Percentiles rank a stretch among this genome's conserved stretches.
Conservation (phyloP, 2,113 vertebrate species). For the Piaya cayana region DNA sequence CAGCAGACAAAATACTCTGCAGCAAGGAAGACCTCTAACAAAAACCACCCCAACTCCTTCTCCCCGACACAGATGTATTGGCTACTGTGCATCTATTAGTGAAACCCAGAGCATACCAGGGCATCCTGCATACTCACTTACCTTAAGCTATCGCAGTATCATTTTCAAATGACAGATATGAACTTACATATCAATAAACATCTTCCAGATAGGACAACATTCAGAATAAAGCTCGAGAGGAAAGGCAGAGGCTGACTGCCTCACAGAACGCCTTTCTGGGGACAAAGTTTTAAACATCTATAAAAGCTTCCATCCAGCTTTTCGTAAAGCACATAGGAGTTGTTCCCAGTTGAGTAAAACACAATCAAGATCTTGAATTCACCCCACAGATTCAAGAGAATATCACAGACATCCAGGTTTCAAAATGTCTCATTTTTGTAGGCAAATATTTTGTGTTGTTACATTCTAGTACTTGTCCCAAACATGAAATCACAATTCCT, state of each 20-base stretch:
- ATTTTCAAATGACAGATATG: not conserved
- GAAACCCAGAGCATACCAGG: not conserved
- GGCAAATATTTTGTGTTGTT: not conserved
- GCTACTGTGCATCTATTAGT: not conserved
- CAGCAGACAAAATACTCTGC: not conserved
- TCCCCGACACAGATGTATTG: fast-evolving
- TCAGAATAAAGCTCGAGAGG: not conserved
- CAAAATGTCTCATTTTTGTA: not conserved
- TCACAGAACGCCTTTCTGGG: not conserved
- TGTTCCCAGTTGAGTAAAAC: not conserved
- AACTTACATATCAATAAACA: not conserved
- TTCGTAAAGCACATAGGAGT: not conserved
- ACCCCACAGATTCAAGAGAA: not conserved
- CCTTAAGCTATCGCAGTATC: not conserved
- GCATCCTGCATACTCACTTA: not conserved
- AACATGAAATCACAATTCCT: not conserved
- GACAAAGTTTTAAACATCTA: not conserved
- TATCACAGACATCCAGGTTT: not conserved
- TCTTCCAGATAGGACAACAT: not conserved
- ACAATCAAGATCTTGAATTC: not conserved
- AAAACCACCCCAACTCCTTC: not conserved
- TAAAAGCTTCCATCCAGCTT: not conserved
- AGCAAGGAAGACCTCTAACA: not conserved
- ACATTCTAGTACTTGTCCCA: not conserved
- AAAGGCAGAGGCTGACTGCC: not conserved